Percentiles rank a stretch among this genome's conserved stretches.
Evolutionary conservation across 1,140 invertebrate species (phyloP).

Genomic region (Drosophila bocki): DNA sequence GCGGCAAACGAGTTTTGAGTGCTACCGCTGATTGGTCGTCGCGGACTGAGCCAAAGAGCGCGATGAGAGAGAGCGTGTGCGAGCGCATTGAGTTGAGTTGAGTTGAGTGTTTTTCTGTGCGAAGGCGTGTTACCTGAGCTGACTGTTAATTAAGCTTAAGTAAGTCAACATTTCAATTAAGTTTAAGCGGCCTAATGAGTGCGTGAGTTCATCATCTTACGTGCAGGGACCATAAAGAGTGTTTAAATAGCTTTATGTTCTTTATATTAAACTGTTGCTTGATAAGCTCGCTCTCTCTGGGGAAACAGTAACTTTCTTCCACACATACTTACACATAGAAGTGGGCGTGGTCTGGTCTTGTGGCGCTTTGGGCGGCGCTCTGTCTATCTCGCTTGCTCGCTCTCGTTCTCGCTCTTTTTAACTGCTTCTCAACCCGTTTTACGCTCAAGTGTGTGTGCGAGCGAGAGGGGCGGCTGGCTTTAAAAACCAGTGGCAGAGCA

Average conservation of each 20-base stretch:
- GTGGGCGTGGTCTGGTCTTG: slow-evolving; percentile 65
- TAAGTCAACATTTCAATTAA: slow-evolving; percentile 67
- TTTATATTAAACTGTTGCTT: background rate
- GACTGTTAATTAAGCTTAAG: slow-evolving; percentile 72
- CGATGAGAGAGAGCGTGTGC: slow-evolving; percentile 9
- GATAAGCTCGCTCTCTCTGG: slow-evolving; percentile 19
- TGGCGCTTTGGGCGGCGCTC: slow-evolving; percentile 75
- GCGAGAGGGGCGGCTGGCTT: slow-evolving; percentile 16
- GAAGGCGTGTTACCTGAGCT: slow-evolving; percentile 65
- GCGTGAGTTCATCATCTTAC: slow-evolving; percentile 9
- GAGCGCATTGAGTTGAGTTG: slow-evolving; percentile 49
- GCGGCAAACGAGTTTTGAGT: slow-evolving; percentile 70
- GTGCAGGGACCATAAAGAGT: background rate
- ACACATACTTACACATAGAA: slow-evolving; percentile 24
- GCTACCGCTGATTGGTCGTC: slow-evolving; percentile 58
- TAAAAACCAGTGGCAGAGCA: slow-evolving; percentile 75
- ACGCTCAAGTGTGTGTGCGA: slow-evolving; percentile 14
- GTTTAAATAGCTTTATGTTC: slow-evolving; percentile 4
- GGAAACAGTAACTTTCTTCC: slow-evolving; percentile 66
- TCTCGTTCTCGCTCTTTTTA: slow-evolving; percentile 38
- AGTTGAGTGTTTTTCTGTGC: slow-evolving; percentile 36
- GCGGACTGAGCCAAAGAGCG: slow-evolving; percentile 37
- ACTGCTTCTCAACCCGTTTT: slow-evolving; percentile 66
- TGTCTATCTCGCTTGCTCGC: slow-evolving; percentile 53
- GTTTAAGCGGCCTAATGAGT: slow-evolving; percentile 25